phyloP scores from a whole-genome alignment of 2,888 invertebrate genomes.

The Nephrotoma appendiculata region DNA sequence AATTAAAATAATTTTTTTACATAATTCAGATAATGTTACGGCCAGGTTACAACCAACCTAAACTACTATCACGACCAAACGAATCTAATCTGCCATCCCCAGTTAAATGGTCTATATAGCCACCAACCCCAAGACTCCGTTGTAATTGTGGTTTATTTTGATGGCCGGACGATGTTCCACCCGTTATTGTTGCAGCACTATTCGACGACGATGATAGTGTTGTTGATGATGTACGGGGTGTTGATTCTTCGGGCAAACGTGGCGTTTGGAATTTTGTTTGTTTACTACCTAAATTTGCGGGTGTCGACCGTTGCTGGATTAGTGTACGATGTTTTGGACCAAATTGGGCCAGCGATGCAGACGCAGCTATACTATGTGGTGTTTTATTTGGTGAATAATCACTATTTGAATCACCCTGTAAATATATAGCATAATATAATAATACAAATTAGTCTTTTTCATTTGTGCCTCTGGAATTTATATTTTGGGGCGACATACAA shows the following conservation, averaged over 20 bases:
- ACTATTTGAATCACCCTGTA: slow-evolving; percentile 48
- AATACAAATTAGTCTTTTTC: neutral
- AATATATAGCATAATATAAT: neutral
- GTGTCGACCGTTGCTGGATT: slow-evolving; percentile 32
- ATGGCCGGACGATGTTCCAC: slow-evolving; percentile 18
- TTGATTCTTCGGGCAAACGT: slow-evolving; percentile 30
- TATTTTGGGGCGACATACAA: slow-evolving; percentile 18
- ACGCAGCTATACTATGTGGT: slow-evolving; percentile 33
- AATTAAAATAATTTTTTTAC: neutral
- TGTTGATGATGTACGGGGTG: slow-evolving; percentile 10
- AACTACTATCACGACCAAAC: slow-evolving; percentile 30
- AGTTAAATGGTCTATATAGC: slow-evolving; percentile 19
- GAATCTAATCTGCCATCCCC: slow-evolving; percentile 14
- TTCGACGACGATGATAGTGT: neutral
- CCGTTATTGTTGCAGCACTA: slow-evolving; percentile 20
- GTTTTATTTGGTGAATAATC: slow-evolving; percentile 46
- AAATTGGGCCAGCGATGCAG: slow-evolving; percentile 19
- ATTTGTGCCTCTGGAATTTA: neutral
- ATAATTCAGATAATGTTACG: neutral
- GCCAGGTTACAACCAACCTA: slow-evolving; percentile 22
- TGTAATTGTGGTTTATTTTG: slow-evolving; percentile 13
- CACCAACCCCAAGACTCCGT: slow-evolving; percentile 10
- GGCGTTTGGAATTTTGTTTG: slow-evolving; percentile 32
- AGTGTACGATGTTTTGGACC: slow-evolving; percentile 30
- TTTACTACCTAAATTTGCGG: slow-evolving; percentile 28